A percentile compares a stretch with the other conserved stretches of the same genome.
Conservation (phyloP, 2,113 vertebrate species). For the Sander lucioperca region DNA sequence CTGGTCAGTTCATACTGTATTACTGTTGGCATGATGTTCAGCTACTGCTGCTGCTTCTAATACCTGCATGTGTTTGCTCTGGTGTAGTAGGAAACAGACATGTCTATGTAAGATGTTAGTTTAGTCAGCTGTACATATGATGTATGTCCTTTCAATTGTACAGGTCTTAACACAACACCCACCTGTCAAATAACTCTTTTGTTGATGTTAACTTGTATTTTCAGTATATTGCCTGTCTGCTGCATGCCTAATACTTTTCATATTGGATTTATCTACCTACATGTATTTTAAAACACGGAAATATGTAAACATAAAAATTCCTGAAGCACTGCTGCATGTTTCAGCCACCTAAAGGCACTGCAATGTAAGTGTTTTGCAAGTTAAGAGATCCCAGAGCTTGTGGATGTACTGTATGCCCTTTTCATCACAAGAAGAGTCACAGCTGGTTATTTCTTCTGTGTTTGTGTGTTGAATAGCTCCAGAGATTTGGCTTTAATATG, state of each 20-base stretch:
- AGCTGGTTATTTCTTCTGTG: neutral
- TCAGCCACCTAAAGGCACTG: conserved; percentile 5
- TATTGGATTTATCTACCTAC: neutral
- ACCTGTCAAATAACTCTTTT: neutral
- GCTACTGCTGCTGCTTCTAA: conserved; percentile 12
- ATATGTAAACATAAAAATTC: neutral
- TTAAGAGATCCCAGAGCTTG: neutral
- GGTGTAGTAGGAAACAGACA: conserved; percentile 2
- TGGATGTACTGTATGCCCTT: neutral
- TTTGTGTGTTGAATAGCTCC: neutral
- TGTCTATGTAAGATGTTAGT: no score
- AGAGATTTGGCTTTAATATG: conserved; percentile 17
- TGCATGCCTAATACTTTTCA: neutral
- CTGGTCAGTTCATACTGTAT: conserved; percentile 45
- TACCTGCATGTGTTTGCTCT: neutral
- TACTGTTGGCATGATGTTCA: conserved; percentile 3
- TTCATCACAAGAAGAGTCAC: neutral
- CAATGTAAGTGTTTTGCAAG: neutral
- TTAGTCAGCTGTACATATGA: neutral
- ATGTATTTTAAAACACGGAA: neutral
- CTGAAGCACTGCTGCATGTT: neutral
- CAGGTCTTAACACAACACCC: neutral
- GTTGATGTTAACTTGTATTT: no score
- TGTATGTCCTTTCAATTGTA: neutral
- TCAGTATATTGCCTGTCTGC: no score